Evolutionary conservation across 2,797 vertebrate species (phyloP), one percentile per base, ranked within the genome.

Genomic region (Champsocephalus esox): DNA sequence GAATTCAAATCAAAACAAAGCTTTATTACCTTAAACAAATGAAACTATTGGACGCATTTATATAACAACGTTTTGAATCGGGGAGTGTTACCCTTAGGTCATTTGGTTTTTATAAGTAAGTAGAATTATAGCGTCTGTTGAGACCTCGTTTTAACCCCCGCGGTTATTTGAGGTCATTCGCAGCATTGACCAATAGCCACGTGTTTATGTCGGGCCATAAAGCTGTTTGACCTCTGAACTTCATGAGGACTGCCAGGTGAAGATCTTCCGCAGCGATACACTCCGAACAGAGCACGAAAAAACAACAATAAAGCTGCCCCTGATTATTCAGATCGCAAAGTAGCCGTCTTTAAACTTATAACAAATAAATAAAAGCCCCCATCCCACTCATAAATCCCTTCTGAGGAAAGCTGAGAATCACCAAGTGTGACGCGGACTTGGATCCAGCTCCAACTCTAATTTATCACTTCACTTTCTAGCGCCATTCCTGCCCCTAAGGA

Each of bases 191-290:
- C n/a, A 50, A 63, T 56, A 45, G 55, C 28, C 28, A 28, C 0
- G 14, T 61, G 52, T 89, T 80, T 70, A 82, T 75, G 54, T 76
- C 28, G 13, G 65, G 67, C 58, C 70, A 73, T 77, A 77, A 77
- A 86, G 60, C 73, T 64, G 49, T 63, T 73, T 81, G 82, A 85
- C 66, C 79, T 82, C 64, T 59, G 73, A 82, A 73, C 41, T 70
- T 81, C 44, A 70, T 81, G 76, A 76, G 71, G 79, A 61, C 63
- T 34, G 57, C 51, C 64, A 66, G 16, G 52, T 4, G 21, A 66
- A 57, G 41, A 51, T 54, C 11, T 55, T 59, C 45, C 0, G 11
- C 38, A 5, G 38, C 16, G 51, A 81, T 12, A n/a, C 14, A 49
- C 17, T 66, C 43, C 46, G 11, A 5, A 60, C 28, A 28, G 28